Percentiles rank a stretch among this genome's conserved stretches.
Evolutionary conservation across 2,888 invertebrate genomes (phyloP).

Genomic region (Latrodectus elegans): DNA sequence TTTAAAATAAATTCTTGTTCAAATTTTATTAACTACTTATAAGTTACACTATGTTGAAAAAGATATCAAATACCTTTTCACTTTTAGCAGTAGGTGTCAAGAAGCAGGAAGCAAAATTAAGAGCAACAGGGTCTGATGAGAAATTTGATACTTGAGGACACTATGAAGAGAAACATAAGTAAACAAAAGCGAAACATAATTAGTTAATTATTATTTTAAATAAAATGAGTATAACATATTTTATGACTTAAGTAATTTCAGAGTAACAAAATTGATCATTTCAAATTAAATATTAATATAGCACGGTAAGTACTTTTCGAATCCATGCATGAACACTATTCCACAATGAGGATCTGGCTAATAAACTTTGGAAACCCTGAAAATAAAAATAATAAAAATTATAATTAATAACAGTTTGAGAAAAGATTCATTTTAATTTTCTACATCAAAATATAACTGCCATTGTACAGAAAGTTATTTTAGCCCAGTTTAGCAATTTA

Average conservation of each 20-base stretch:
- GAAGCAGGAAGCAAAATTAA: slow-evolving; percentile 70
- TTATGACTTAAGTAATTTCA: background rate
- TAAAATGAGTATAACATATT: too few species aligned
- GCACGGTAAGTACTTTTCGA: slow-evolving; percentile 73
- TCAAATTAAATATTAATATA: background rate
- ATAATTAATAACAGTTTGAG: background rate
- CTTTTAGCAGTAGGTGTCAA: slow-evolving; percentile 55
- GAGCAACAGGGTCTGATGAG: slow-evolving; percentile 70
- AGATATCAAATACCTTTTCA: slow-evolving; percentile 27
- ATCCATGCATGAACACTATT: slow-evolving; percentile 83
- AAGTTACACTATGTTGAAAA: too few species aligned
- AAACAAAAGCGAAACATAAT: too few species aligned
- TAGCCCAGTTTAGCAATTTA: too few species aligned
- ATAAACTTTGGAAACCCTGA: slow-evolving; percentile 84
- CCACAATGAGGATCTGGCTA: slow-evolving; percentile 86
- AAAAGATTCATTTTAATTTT: too few species aligned
- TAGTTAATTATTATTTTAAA: too few species aligned
- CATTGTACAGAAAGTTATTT: too few species aligned
- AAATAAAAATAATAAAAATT: slow-evolving; percentile 9
- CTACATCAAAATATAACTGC: too few species aligned
- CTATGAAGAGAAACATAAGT: slow-evolving; percentile 46
- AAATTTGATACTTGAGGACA: slow-evolving; percentile 70
- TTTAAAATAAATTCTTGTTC: too few species aligned
- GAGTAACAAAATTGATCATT: background rate
- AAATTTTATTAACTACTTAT: too few species aligned